phyloP scores from a whole-genome alignment of 2,113 vertebrate species.

The Carassius auratus region DNA sequence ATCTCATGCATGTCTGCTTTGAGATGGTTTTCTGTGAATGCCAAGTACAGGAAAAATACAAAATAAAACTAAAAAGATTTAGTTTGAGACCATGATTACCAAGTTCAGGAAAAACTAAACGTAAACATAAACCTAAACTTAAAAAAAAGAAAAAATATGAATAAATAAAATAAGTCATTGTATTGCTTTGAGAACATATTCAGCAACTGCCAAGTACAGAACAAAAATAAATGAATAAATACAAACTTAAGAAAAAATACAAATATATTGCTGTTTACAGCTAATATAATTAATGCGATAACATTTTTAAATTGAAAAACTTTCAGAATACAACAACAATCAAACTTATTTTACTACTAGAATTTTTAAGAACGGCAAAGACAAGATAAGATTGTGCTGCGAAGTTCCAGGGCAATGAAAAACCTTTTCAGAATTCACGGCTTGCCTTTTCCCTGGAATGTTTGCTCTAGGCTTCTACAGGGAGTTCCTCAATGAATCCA shows the following conservation, averaged over 20 bases:
- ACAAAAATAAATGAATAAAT: no score
- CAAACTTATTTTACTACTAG: conserved; percentile 25
- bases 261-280: no score
- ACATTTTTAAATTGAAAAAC: background rate
- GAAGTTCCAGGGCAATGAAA: conserved; percentile 24
- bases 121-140: background rate
- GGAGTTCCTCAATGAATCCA: conserved; percentile 41
- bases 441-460: conserved; percentile 44
- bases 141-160: background rate
- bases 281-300: background rate
- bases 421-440: conserved; percentile 29
- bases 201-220: no score
- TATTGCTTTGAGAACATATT: no score
- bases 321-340: background rate
- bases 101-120: background rate
- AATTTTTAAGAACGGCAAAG: conserved; percentile 42
- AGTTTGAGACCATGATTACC: no score
- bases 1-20: conserved; percentile 2
- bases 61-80: background rate
- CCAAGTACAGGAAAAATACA: background rate
- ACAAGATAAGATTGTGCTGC: conserved; percentile 37
- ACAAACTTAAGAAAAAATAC: no score
- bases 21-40: background rate
- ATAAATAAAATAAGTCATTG: no score
- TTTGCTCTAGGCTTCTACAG: conserved; percentile 52